Evolutionary conservation across 92 coral and sea anemone species (phyloP).

Genomic region (Micromussa lordhowensis): DNA sequence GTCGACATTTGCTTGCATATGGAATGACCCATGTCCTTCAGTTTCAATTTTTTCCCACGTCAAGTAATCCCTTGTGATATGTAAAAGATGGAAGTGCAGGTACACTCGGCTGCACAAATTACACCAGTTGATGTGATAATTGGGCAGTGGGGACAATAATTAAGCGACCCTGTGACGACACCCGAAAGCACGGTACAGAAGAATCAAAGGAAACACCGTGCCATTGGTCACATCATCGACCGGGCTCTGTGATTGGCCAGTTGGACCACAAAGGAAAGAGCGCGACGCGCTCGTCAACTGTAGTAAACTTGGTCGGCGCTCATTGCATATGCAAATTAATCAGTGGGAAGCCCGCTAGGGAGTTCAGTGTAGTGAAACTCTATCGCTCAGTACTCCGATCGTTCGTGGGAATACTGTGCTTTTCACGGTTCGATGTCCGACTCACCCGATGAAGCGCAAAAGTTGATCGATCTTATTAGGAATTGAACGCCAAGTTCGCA

Average conservation of each 20-base stretch:
- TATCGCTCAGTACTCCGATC: slow-evolving; percentile 72
- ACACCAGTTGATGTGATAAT: slow-evolving; percentile 48
- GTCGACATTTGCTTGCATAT: background rate
- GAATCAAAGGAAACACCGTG: slow-evolving; percentile 45
- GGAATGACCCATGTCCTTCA: background rate
- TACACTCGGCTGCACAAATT: slow-evolving; percentile 11
- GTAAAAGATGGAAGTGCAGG: background rate
- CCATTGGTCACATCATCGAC: slow-evolving; percentile 60
- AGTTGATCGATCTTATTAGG: slow-evolving; percentile 46
- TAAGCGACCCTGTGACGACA: slow-evolving; percentile 31
- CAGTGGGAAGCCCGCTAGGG: slow-evolving; percentile 56
- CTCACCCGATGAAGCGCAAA: slow-evolving; percentile 72
- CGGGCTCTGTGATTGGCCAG: slow-evolving; percentile 68
- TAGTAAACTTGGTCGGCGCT: slow-evolving; percentile 36
- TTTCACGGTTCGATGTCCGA: slow-evolving; percentile 63
- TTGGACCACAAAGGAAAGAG: slow-evolving; percentile 52
- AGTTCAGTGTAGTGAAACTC: slow-evolving; percentile 73
- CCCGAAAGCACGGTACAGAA: slow-evolving; percentile 13
- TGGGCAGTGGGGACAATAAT: slow-evolving; percentile 29
- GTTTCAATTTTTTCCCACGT: slow-evolving; percentile 17
- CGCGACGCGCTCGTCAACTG: slow-evolving; percentile 78
- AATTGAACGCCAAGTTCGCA: slow-evolving; percentile 34
- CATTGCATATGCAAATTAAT: slow-evolving; percentile 79
- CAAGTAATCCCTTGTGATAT: slow-evolving; percentile 12
- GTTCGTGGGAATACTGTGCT: slow-evolving; percentile 78